Evolutionary conservation across 1,140 invertebrate genomes (phyloP), one percentile per base, ranked within the genome.

Genomic region (Elymnias hypermnestra): DNA sequence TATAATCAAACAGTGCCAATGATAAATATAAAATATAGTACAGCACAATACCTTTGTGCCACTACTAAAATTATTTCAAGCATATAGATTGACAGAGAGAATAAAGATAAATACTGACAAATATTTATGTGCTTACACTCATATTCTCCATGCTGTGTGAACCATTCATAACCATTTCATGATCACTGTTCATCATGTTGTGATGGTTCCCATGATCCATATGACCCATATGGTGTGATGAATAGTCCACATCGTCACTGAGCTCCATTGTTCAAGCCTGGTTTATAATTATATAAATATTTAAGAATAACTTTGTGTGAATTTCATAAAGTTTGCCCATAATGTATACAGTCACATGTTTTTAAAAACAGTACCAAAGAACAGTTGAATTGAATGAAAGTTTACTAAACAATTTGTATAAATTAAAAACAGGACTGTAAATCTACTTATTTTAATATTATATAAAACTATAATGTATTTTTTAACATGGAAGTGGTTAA

Each of bases 221-320:
- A 47, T 71, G 59, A 17, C 52, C 59, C 64, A 66, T 65, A 39
- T 67, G 50, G 31, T 29, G 25, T 10, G 25, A 28, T 9, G 15
- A 29, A 36, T 41, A 29, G 19, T 29, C 25, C 13, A 31, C 9
- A 19, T 41, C 9, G 12, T 37, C 17, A 29, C 25, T 29, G 9
- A 9, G 26, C 9, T 29, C 39, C 39, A 41, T 41, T 4, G 12
- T 36, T 19, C 6, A 10, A 36, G 12, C 33, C 33, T 19, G 33
- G 10, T 21, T n/a, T 2, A 36, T 19, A 21, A 21, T 21, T 21
- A 38, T 5, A 38, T 14, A 40, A 28, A 40, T 5, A 22, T 15
- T 15, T 19, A n/a, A 35, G 15, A 14, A 31, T 31, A 6, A 14
- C 12, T 31, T 31, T 26, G 23, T 8, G n/a, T 7, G 14, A 14